Evolutionary conservation across 1,140 invertebrate genomes (phyloP).

Genomic region (Cyclina sinensis): DNA sequence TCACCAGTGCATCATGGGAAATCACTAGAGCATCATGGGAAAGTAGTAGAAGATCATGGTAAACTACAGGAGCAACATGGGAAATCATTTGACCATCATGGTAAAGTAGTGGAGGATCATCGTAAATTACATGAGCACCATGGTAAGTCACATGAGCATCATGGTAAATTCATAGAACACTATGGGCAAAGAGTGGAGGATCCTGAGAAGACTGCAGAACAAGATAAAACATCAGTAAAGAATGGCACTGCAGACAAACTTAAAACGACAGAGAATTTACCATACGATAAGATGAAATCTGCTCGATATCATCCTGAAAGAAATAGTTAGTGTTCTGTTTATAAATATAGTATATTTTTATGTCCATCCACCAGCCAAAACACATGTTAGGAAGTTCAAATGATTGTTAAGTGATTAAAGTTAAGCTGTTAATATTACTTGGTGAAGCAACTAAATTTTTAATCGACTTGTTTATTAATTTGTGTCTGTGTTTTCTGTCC

Average conservation of each 20-base stretch:
- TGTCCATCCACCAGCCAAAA: constrained; percentile 32
- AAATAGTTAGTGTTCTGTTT: constrained; percentile 16
- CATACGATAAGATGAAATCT: constrained; percentile 32
- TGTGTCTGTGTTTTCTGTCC: too few species aligned
- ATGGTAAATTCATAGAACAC: constrained; percentile 39
- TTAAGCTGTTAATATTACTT: too few species aligned
- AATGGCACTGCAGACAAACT: background rate
- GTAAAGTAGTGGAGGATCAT: constrained; percentile 20
- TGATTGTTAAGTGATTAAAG: too few species aligned
- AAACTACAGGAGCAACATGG: background rate
- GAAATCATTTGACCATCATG: constrained; percentile 66
- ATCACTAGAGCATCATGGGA: constrained; percentile 11
- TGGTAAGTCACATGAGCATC: constrained; percentile 72
- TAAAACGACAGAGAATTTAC: background rate
- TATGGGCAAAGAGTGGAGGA: background rate
- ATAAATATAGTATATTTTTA: background rate
- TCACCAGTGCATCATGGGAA: constrained; percentile 74
- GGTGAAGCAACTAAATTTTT: too few species aligned
- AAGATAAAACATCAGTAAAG: background rate
- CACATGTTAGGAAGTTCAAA: too few species aligned
- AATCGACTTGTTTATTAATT: too few species aligned
- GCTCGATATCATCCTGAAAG: constrained; percentile 37
- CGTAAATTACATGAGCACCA: constrained; percentile 75
- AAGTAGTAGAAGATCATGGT: too few species aligned
- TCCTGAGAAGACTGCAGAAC: constrained; percentile 1